phyloP scores from a whole-genome alignment of 2,797 vertebrate species.

The Chaunax sp. region DNA sequence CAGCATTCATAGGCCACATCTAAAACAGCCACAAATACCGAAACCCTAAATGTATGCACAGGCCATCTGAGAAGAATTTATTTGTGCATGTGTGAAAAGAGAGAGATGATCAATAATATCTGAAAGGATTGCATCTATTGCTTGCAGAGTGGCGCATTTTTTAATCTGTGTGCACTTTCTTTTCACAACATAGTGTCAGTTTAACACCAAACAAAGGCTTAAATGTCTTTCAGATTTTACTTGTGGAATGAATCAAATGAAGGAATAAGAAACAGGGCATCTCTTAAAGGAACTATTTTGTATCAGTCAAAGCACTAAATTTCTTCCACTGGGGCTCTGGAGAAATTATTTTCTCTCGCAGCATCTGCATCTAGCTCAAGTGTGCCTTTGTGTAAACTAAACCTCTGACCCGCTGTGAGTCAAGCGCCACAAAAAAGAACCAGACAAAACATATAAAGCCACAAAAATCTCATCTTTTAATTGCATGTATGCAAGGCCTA shows the following conservation, averaged over 20 bases:
- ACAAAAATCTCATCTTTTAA: conserved; percentile 50
- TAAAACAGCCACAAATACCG: neutral
- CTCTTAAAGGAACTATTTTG: conserved; percentile 14
- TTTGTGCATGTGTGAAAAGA: neutral
- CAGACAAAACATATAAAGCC: conserved; percentile 37
- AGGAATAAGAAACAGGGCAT: neutral
- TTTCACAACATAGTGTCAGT: conserved; percentile 2
- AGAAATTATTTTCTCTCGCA: conserved; percentile 28
- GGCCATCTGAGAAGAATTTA: conserved; percentile 7
- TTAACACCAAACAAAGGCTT: neutral
- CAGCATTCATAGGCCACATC: conserved; percentile 54
- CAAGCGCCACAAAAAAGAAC: conserved; percentile 30
- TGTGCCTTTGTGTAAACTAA: conserved; percentile 27
- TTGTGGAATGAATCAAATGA: neutral
- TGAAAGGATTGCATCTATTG: conserved; percentile 9
- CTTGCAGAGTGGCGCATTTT: neutral
- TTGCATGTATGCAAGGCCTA: conserved; percentile 59
- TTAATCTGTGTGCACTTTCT: neutral
- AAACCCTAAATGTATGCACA: conserved; percentile 6
- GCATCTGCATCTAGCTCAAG: conserved; percentile 8
- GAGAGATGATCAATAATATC: conserved; percentile 11
- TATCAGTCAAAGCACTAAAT: conserved; percentile 15
- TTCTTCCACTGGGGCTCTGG: neutral
- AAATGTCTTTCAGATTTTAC: neutral
- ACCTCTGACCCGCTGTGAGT: conserved; percentile 23